Evolutionary conservation across 2,113 vertebrate genomes (phyloP), one percentile per base, ranked within the genome.

Genomic region (Patagioenas fasciata): DNA sequence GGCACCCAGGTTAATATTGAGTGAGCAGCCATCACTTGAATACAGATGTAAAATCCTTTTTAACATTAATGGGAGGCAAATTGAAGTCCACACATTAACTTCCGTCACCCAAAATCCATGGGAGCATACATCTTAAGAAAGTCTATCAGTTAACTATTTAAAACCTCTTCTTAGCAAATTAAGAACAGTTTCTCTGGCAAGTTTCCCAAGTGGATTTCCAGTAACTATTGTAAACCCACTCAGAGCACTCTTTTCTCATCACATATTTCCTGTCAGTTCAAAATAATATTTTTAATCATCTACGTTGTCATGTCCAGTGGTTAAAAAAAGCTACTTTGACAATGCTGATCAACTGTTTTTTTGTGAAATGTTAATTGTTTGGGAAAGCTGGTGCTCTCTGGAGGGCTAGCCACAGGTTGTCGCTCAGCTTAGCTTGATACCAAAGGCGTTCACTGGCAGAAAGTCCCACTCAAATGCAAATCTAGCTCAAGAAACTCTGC

Each of bases 131-230:
- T 62, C 34, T 83, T 80, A 80, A 64, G 71, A 91, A 85, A 91
- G 15, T 9, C 40, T 74, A 80, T 17, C 44, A 82, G 36, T 54
- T 89, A 77, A 72, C 23, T 6, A 0, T 85, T 88, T 58, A 38
- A 82, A 91, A 82, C 82, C 80, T 91, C 70, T 92, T 91, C 47
- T 91, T 92, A 91, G 86, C 60, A 95, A 92, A 94, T 67, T 36
- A 90, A 86, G 29, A 95, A 70, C 71, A 85, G 79, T 38, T 95
- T 88, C 26, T 64, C 58, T 90, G 89, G n/a, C 80, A 95, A 70
- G 9, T 32, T 93, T 91, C 88, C 89, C 54, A 15, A 7, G 11
- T 85, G 29, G 40, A 87, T 80, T 96, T 69, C 36, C 44, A 42
- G 11, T 31, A 72, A 86, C 47, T 77, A 34, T 51, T 82, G 40